Evolutionary conservation across 2,888 invertebrate species (phyloP).

Genomic region (Nasonia oneida): DNA sequence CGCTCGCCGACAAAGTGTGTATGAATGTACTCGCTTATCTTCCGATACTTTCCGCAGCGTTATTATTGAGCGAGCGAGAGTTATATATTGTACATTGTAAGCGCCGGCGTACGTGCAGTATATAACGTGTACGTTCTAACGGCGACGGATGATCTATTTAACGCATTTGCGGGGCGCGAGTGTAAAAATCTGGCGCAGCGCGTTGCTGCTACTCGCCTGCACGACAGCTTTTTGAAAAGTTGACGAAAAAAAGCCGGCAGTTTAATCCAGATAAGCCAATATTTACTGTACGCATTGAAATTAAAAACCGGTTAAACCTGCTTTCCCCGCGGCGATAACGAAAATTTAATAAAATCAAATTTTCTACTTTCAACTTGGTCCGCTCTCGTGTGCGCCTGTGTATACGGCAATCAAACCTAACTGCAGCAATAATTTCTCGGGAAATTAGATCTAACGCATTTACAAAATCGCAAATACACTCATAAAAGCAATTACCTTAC

Average conservation of each 20-base stretch:
- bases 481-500: not conserved
- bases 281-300: constrained; percentile 19
- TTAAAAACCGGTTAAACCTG: not conserved
- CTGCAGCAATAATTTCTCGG: not conserved
- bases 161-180: not conserved
- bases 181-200: not conserved
- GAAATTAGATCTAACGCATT: not conserved
- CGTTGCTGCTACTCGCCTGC: not conserved
- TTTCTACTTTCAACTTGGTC: constrained; percentile 8
- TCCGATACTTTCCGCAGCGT: not conserved
- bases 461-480: constrained; percentile 1
- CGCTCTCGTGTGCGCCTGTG: not conserved
- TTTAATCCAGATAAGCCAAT: constrained; percentile 7
- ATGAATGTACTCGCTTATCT: constrained; percentile 16
- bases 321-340: not conserved
- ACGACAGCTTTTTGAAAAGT: constrained; percentile 8
- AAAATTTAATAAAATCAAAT: constrained; percentile 15
- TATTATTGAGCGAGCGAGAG: not conserved
- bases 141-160: not conserved
- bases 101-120: not conserved
- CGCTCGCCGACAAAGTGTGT: constrained; percentile 20
- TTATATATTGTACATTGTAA: not conserved
- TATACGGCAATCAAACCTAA: not conserved
- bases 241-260: not conserved
- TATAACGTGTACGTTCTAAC: not conserved